These are phyloP conservation scores for Drosophila ogumai DNA, from an alignment of 1,140 invertebrate genomes.

Conservation along the genomic window DNA sequence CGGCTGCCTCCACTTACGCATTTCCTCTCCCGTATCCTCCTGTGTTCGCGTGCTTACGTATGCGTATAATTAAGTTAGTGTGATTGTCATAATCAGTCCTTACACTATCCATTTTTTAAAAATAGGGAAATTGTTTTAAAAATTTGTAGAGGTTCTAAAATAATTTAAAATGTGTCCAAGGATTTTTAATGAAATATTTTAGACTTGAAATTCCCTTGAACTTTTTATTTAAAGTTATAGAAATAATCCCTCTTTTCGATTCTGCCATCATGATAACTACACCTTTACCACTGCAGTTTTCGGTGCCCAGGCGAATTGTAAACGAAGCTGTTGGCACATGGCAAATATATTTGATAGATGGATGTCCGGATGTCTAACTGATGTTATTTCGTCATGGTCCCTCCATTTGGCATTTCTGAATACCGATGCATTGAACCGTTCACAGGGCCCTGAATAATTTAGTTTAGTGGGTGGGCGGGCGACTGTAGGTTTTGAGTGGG, in stretches of 20 bases:
- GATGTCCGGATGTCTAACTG: constrained; percentile 18
- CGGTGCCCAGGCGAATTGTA: not conserved
- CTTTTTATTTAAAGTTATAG: no score
- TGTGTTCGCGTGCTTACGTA: constrained; percentile 45
- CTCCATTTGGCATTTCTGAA: constrained; percentile 28
- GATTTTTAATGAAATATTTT: no score
- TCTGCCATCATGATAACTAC: not conserved
- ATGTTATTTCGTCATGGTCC: constrained; percentile 25
- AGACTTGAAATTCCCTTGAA: no score
- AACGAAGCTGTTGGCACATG: constrained; percentile 4
- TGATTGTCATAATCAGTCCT: constrained; percentile 57
- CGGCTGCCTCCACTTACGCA: not conserved
- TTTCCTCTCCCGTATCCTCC: not conserved
- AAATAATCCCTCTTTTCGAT: not conserved
- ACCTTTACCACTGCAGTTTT: not conserved
- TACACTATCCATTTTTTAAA: no score
- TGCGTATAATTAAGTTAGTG: constrained; percentile 75
- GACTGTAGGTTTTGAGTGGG: not conserved
- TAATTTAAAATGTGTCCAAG: not conserved
- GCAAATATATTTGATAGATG: constrained; percentile 35
- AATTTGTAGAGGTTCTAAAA: no score
- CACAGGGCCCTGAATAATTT: constrained; percentile 58
- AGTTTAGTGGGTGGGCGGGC: constrained; percentile 9
- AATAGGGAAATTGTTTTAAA: no score
- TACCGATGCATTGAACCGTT: constrained; percentile 48